phyloP scores from a whole-genome alignment of 2,113 vertebrate genomes.

The Gallinago media region DNA sequence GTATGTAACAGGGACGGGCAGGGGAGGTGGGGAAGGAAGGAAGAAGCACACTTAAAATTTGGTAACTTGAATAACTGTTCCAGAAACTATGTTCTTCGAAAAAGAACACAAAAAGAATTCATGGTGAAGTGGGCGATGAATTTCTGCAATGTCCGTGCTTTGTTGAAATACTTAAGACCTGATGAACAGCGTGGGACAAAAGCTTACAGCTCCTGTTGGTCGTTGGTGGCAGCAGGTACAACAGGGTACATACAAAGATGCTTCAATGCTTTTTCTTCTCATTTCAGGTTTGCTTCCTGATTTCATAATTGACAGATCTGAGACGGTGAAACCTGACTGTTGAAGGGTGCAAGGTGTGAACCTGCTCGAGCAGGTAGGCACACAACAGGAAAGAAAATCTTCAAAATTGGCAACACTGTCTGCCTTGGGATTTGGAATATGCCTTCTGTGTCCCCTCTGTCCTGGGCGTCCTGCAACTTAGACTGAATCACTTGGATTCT shows the following conservation, averaged over 20 bases:
- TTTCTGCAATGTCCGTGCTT: background rate
- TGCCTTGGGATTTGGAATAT: background rate
- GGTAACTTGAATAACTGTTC: background rate
- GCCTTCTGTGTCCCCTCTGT: background rate
- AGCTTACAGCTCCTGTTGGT: background rate
- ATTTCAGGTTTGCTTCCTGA: constrained; percentile 70
- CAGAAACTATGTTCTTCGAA: background rate
- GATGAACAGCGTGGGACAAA: background rate
- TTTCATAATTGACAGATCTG: constrained; percentile 44
- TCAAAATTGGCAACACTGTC: background rate
- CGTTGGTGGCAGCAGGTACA: background rate
- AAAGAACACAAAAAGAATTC: background rate
- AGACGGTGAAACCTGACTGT: background rate
- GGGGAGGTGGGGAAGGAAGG: background rate
- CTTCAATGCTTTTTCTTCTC: constrained; percentile 45
- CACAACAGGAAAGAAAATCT: background rate
- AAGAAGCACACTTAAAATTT: background rate
- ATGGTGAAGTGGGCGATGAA: background rate
- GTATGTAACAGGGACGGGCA: background rate
- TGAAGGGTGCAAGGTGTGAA: constrained; percentile 3
- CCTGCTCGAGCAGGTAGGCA: constrained; percentile 67
- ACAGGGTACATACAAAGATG: background rate
- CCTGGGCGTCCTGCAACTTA: background rate
- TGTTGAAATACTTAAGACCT: background rate
- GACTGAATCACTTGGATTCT: background rate